Evolutionary conservation across 2,888 invertebrate species (phyloP).

Genomic region (Ommatoiulus sabulosus): DNA sequence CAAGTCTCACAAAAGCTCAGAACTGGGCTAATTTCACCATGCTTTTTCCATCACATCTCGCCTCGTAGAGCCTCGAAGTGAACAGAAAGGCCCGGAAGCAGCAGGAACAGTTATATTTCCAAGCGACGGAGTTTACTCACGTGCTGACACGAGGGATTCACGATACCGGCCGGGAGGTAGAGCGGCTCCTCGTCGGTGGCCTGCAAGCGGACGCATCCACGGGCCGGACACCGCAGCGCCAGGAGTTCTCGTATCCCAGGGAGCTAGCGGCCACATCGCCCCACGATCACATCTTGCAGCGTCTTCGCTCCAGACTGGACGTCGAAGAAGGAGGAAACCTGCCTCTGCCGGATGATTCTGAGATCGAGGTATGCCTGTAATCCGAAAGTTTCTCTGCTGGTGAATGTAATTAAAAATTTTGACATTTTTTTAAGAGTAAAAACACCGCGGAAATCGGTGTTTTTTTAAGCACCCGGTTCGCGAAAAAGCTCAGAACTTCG

Average conservation of each 20-base stretch:
- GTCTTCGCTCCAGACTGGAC: conserved; percentile 69
- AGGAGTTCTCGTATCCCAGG: conserved; percentile 76
- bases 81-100: not conserved
- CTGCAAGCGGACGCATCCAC: conserved; percentile 51
- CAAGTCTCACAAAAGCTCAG: not conserved
- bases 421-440: too few relatives aligned
- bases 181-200: not conserved
- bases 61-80: not conserved
- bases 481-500: too few relatives aligned
- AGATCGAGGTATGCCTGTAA: not conserved
- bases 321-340: conserved; percentile 7
- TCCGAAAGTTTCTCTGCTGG: too few relatives aligned
- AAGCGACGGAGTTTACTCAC: not conserved
- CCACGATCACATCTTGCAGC: conserved; percentile 75
- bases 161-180: not conserved
- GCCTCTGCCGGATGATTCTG: conserved; percentile 44
- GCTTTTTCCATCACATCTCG: too few relatives aligned
- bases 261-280: conserved; percentile 77
- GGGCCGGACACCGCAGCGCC: conserved; percentile 79
- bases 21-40: not conserved
- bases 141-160: not conserved
- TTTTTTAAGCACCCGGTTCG: too few relatives aligned
- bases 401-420: too few relatives aligned
- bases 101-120: not conserved
- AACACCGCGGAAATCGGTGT: too few relatives aligned